A percentile compares a stretch with the other conserved stretches of the same genome.
These are phyloP conservation scores for Tamandua tetradactyla DNA, from an alignment of 2,797 vertebrate species.

Conservation along the genomic window DNA sequence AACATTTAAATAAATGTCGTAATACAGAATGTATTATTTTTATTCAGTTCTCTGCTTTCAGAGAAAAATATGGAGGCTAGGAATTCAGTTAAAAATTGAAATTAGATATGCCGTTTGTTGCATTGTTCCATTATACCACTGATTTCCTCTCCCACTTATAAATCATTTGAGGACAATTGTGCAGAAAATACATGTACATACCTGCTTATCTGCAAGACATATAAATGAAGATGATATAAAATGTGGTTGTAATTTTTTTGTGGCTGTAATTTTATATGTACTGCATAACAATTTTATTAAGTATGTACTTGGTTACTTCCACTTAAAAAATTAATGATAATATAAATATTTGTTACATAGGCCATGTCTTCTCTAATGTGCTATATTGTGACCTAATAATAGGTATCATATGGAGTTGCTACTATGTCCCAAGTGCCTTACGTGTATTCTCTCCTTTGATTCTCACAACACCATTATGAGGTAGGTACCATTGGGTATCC, in stretches of 20 bases:
- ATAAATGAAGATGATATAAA: conserved; percentile 6
- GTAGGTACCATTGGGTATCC: neutral
- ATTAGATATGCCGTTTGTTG: neutral
- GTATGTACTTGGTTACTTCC: neutral
- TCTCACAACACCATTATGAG: neutral
- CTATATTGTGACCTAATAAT: neutral
- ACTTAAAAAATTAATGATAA: neutral
- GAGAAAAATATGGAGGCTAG: neutral
- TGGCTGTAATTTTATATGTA: neutral
- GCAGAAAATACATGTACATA: neutral
- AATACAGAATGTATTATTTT: neutral
- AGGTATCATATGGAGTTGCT: neutral
- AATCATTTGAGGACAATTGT: neutral
- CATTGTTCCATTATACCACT: neutral
- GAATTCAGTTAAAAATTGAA: neutral
- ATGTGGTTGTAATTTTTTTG: neutral
- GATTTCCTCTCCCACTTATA: neutral
- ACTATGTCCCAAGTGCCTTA: neutral
- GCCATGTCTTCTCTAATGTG: neutral
- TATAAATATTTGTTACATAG: neutral
- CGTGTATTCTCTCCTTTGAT: neutral
- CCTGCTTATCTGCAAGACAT: conserved; percentile 14
- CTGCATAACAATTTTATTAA: neutral
- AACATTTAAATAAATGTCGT: no score
- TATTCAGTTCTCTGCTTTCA: neutral